Conservation (phyloP, 2,888 invertebrate genomes). For the Xestia xanthographa region DNA sequence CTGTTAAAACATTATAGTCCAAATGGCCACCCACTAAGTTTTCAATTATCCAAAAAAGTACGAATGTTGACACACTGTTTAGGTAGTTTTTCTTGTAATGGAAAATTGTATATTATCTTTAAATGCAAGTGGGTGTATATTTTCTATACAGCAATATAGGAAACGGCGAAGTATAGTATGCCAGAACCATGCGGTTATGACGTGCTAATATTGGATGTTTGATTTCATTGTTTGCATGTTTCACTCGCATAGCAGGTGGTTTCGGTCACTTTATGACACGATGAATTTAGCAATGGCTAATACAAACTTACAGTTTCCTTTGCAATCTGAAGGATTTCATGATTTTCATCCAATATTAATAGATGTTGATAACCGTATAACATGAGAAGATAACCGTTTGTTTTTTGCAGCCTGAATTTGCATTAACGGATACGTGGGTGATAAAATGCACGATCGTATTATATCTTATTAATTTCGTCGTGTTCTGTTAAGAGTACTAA, state of each 20-base stretch:
- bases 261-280: slow-evolving; percentile 74
- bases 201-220: slow-evolving; percentile 77
- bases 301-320: slow-evolving; percentile 37
- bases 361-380: neutral
- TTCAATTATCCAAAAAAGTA: slow-evolving; percentile 31
- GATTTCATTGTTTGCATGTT: slow-evolving; percentile 77
- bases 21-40: slow-evolving; percentile 16
- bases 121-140: slow-evolving; percentile 1
- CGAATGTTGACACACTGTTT: neutral
- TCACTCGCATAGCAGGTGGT: slow-evolving; percentile 71
- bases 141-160: slow-evolving; percentile 12
- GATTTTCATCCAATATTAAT: slow-evolving; percentile 1
- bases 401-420: neutral
- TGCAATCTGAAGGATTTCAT: slow-evolving; percentile 27
- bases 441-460: neutral
- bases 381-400: neutral
- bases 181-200: slow-evolving; percentile 52
- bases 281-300: slow-evolving; percentile 67
- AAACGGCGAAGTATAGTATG: slow-evolving; percentile 28
- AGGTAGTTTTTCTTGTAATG: neutral
- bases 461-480: neutral
- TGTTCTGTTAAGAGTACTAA: neutral
- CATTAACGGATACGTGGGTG: neutral
- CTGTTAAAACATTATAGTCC: slow-evolving; percentile 13
- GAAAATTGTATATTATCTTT: slow-evolving; percentile 5